phyloP scores from a whole-genome alignment of 2,888 invertebrate species.

The Calliopum simillimum region DNA sequence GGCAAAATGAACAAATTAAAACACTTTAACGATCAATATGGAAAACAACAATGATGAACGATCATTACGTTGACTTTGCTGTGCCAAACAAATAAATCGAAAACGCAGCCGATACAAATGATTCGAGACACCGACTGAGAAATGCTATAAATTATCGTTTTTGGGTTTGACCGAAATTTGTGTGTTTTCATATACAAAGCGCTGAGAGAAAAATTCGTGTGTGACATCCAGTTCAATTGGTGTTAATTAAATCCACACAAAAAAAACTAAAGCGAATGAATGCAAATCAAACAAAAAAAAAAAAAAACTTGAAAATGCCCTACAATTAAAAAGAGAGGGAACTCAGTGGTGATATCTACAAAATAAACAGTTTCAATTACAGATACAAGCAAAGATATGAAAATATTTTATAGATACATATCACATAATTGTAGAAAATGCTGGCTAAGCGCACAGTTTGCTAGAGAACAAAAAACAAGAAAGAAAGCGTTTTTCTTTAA shows the following conservation, averaged over 20 bases:
- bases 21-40: too few relatives aligned
- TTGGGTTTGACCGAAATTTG: slow-evolving; percentile 37
- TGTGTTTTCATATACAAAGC: slow-evolving; percentile 36
- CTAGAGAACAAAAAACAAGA: not conserved
- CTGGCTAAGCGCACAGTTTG: not conserved
- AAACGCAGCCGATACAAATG: slow-evolving; percentile 15
- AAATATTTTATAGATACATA: not conserved
- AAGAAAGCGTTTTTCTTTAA: not conserved
- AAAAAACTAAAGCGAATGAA: slow-evolving; percentile 52
- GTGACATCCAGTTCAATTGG: slow-evolving; percentile 68
- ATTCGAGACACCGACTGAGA: slow-evolving; percentile 35
- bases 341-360: not conserved
- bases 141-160: slow-evolving; percentile 24
- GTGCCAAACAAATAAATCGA: slow-evolving; percentile 20
- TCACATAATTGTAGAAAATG: not conserved
- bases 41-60: not conserved
- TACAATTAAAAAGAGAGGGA: not conserved
- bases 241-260: slow-evolving; percentile 68
- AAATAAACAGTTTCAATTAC: not conserved
- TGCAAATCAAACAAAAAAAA: slow-evolving; percentile 61
- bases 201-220: slow-evolving; percentile 39
- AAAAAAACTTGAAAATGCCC: slow-evolving; percentile 16
- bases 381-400: slow-evolving; percentile 7
- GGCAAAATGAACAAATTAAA: too few relatives aligned
- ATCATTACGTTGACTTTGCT: not conserved